Evolutionary conservation across 2,113 vertebrate species (phyloP).

Genomic region (Vimba vimba): DNA sequence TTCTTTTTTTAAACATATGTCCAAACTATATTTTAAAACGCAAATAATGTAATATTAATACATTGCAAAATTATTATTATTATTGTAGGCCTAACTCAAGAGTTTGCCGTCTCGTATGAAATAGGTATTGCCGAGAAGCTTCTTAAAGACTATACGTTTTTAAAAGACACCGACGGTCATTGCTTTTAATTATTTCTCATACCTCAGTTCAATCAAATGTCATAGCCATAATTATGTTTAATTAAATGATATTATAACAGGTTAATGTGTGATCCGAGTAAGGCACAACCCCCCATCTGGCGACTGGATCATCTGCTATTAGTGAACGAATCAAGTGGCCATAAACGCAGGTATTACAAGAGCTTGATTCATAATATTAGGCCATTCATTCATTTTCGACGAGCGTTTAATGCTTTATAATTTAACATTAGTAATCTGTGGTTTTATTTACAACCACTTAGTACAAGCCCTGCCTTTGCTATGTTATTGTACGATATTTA

Average conservation of each 20-base stretch:
- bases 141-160: not conserved
- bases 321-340: conserved; percentile 22
- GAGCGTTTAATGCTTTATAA: not conserved
- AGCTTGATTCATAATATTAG: conserved; percentile 1
- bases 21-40: not conserved
- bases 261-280: not conserved
- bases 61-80: not conserved
- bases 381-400: not conserved
- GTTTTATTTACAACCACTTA: not conserved
- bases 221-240: not conserved
- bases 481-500: not conserved
- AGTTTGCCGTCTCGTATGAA: not conserved
- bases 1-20: not conserved
- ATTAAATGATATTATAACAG: not conserved
- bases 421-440: not conserved
- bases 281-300: conserved; percentile 10
- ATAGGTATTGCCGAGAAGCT: not conserved
- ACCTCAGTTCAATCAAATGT: not conserved
- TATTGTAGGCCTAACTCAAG: conserved; percentile 11
- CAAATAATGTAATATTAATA: not conserved
- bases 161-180: not conserved
- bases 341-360: not conserved
- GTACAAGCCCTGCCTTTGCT: not conserved
- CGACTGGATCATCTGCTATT: conserved; percentile 11
- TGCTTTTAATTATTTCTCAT: not conserved